Evolutionary conservation across 92 coral and sea anemone species (phyloP).

Genomic region (Pocillopora grandis): DNA sequence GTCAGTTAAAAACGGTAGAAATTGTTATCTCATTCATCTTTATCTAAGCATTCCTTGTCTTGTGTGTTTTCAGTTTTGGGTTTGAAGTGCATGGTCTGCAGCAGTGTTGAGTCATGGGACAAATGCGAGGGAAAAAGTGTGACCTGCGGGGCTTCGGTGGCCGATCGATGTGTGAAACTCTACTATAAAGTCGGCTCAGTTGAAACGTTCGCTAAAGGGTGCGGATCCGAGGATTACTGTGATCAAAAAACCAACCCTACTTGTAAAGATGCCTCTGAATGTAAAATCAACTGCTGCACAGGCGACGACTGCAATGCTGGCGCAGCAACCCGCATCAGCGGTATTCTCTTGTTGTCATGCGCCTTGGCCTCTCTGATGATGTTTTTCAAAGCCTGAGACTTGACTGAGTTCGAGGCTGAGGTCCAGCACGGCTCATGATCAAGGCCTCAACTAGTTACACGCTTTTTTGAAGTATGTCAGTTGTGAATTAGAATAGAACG

Average conservation of each 20-base stretch:
- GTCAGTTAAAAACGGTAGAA: no score
- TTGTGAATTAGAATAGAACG: no score
- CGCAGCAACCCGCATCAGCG: background rate
- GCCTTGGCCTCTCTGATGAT: background rate
- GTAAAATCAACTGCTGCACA: background rate
- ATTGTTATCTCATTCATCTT: no score
- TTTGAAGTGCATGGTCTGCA: background rate
- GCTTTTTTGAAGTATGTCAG: no score
- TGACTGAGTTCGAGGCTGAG: background rate
- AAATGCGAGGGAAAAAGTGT: background rate
- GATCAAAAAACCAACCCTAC: background rate
- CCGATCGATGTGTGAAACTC: background rate
- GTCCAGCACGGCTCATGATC: background rate
- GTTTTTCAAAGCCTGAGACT: no score
- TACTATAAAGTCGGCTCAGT: background rate
- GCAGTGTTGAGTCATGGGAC: background rate
- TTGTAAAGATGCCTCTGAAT: background rate
- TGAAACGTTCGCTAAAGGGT: background rate
- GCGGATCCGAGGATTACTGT: background rate
- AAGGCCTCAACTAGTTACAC: background rate
- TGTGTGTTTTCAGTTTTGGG: background rate
- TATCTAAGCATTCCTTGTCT: background rate
- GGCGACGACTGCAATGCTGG: constrained; percentile 8
- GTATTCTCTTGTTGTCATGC: constrained; percentile 7
- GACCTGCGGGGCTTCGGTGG: background rate